Evolutionary conservation across 2,888 invertebrate species (phyloP).

Genomic region (Polydrusus cervinus): DNA sequence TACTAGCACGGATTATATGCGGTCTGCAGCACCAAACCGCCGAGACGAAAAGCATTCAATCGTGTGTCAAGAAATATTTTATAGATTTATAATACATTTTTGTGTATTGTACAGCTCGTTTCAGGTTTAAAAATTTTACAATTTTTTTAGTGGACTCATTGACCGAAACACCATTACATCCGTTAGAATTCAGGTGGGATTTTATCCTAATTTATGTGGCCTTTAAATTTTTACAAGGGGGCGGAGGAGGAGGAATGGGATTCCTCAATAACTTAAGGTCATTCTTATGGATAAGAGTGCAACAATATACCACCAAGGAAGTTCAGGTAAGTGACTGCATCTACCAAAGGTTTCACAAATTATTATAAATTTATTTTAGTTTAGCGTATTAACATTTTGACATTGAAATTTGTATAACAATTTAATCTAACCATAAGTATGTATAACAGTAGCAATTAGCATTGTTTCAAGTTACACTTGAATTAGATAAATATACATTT

Average conservation of each 20-base stretch:
- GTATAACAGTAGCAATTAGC: not conserved
- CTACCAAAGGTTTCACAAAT: not conserved
- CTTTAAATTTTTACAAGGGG: slow-evolving; percentile 96
- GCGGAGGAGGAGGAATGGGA: slow-evolving; percentile 94
- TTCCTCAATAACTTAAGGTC: slow-evolving; percentile 92
- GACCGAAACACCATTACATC: slow-evolving; percentile 57
- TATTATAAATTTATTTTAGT: no score
- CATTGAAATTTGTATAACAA: no score
- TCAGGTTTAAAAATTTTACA: no score
- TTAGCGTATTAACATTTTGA: no score
- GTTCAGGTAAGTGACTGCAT: slow-evolving; percentile 78
- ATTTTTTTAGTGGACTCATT: slow-evolving; percentile 86
- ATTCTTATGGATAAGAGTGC: slow-evolving; percentile 95
- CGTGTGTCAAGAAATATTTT: no score
- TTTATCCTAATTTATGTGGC: slow-evolving; percentile 88
- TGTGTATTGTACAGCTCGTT: no score
- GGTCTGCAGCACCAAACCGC: no score
- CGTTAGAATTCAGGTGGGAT: slow-evolving; percentile 88
- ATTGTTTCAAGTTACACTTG: not conserved
- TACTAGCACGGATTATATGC: no score
- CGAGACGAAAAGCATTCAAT: no score
- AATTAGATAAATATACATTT: not conserved
- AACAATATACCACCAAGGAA: slow-evolving; percentile 96
- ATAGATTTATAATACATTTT: no score
- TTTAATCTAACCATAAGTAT: not conserved